Evolutionary conservation across 2,113 vertebrate genomes (phyloP), one percentile per base, ranked within the genome.

Genomic region (Hiodon alosoides): DNA sequence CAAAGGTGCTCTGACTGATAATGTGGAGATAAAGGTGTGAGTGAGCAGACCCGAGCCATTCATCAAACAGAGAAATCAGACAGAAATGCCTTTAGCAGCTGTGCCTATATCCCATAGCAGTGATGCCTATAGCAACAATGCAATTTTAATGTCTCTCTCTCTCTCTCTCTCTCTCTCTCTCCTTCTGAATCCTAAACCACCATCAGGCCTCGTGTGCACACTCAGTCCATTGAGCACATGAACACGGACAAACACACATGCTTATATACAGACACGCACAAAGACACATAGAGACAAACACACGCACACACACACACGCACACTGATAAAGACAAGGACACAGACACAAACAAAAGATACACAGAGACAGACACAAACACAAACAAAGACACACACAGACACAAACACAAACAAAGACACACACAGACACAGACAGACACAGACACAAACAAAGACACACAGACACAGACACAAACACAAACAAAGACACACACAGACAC

Each of bases 261-360:
- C 53, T 59, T 31, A 60, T 31, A 72, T 11, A 60, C 8, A 59
- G 54, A 48, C 70, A 72, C 31, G 59, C 70, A 59, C 70, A 72
- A 17, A 60, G 31, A n/a, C 46, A 60, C 10, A 72, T 57, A 50
- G 58, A 72, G 46, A 72, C 58, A 50, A 47, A 64, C 13, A 17
- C n/a, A 31, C 51, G 4, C 68, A 54, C 51, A 64, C 13, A 17
- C n/a, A 31, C 51, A 17, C 68, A 54, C 51, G 7, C 52, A 70
- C 68, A 7, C 31, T 31, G 31, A 31, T 31, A 31, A 31, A 31
- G 31, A 31, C 31, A 31, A 31, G 31, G 31, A 31, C 31, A 31
- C 31, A 31, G 31, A 31, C 31, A 31, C 31, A 31, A n/a, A n/a
- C n/a, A n/a, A n/a, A n/a, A n/a, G 31, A 31, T 51, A 70, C 68